Conservation (phyloP, 1,140 invertebrate genomes). For the Helicoverpa zea region DNA sequence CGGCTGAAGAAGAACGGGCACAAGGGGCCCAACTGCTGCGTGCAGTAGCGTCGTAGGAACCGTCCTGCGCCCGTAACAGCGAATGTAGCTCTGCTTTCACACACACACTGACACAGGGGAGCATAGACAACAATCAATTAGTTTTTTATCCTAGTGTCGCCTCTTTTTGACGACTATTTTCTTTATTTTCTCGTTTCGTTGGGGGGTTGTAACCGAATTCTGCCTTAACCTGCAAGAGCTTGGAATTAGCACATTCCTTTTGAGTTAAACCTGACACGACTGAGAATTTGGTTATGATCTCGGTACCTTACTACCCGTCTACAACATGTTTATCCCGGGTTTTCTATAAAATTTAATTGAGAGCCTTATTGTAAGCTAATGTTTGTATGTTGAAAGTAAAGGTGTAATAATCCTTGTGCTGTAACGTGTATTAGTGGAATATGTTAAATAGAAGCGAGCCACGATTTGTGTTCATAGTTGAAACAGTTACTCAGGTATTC, state of each 20-base stretch:
- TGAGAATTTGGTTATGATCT: conserved; percentile 68
- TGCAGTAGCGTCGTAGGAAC: conserved; percentile 88
- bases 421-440: conserved; percentile 76
- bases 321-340: conserved; percentile 66
- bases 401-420: conserved; percentile 71
- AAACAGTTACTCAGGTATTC: conserved; percentile 77
- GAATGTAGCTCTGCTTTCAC: conserved; percentile 86
- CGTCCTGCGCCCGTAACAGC: conserved; percentile 67
- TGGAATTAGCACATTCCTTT: conserved; percentile 58
- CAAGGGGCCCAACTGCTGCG: conserved; percentile 94
- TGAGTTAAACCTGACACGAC: conserved; percentile 55
- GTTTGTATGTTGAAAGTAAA: conserved; percentile 72
- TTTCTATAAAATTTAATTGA: conserved; percentile 76
- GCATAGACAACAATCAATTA: conserved; percentile 72
- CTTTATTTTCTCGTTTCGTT: conserved; percentile 56
- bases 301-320: conserved; percentile 58
- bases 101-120: conserved; percentile 83
- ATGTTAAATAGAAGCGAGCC: conserved; percentile 76
- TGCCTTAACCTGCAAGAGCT: conserved; percentile 50
- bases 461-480: conserved; percentile 84
- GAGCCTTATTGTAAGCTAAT: conserved; percentile 69
- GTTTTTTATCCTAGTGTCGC: conserved; percentile 63
- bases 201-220: conserved; percentile 67
- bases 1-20: conserved; percentile 98
- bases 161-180: conserved; percentile 63